Percentiles rank a stretch among this genome's conserved stretches.
These are phyloP conservation scores for Drosophila antonietae DNA, from an alignment of 2,888 invertebrate genomes.

Conservation along the genomic window DNA sequence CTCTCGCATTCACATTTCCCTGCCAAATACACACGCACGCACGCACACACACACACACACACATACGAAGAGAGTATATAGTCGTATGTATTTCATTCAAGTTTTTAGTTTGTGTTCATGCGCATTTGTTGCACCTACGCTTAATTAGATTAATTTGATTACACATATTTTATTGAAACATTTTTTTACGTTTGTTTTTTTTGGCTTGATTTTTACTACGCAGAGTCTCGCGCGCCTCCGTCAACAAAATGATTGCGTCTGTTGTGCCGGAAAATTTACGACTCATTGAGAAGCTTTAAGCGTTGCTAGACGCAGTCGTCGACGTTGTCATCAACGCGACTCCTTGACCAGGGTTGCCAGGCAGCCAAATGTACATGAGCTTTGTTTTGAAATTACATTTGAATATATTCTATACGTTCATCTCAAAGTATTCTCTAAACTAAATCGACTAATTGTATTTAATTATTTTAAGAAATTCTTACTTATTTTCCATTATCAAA, in stretches of 20 bases:
- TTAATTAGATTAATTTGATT: conserved; percentile 36
- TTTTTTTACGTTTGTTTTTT: conserved; percentile 12
- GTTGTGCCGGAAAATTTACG: conserved; percentile 83
- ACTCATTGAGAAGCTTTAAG: conserved; percentile 78
- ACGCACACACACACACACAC: conserved; percentile 11
- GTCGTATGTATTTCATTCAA: conserved; percentile 14
- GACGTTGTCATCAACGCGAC: conserved; percentile 49
- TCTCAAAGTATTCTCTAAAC: background rate
- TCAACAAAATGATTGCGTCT: conserved; percentile 76
- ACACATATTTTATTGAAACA: conserved; percentile 18
- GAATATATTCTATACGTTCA: no score
- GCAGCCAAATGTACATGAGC: background rate
- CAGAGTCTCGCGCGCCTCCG: conserved; percentile 61
- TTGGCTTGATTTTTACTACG: conserved; percentile 23
- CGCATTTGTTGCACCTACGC: conserved; percentile 14
- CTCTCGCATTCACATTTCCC: conserved; percentile 22
- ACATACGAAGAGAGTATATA: background rate
- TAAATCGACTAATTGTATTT: no score
- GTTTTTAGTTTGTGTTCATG: conserved; percentile 4
- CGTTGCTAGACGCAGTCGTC: conserved; percentile 61
- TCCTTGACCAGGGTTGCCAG: conserved; percentile 55
- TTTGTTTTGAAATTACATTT: background rate
- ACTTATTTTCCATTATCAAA: background rate
- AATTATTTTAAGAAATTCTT: background rate
- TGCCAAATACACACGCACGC: conserved; percentile 33